Conservation (phyloP, 2,797 vertebrate genomes). For the Rousettus madagascariensis region DNA sequence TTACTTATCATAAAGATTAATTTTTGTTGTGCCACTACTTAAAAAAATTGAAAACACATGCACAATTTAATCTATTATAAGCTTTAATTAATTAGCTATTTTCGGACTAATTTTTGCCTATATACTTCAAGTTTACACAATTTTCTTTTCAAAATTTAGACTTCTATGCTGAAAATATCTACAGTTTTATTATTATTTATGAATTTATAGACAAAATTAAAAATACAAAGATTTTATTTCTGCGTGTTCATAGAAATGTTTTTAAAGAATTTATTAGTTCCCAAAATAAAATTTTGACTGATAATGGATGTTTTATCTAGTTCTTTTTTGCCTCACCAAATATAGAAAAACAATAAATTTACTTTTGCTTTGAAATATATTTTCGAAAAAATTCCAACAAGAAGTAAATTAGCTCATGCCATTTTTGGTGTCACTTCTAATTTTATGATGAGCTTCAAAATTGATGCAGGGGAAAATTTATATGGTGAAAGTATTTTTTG, state of each 20-base stretch:
- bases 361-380: constrained; percentile 47
- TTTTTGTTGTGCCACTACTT: not conserved
- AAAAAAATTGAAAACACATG: not conserved
- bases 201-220: not conserved
- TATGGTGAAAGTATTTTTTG: constrained; percentile 46
- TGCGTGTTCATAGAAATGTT: not conserved
- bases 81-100: not conserved
- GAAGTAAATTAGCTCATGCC: constrained; percentile 37
- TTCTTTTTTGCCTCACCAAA: no score
- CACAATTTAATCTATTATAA: not conserved
- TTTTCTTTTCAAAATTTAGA: not conserved
- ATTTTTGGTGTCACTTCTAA: not conserved
- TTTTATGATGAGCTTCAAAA: constrained; percentile 38
- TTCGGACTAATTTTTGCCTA: not conserved
- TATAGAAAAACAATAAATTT: constrained; percentile 24
- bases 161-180: not conserved
- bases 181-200: not conserved
- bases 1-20: not conserved
- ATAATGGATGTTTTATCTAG: not conserved
- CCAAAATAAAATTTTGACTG: not conserved
- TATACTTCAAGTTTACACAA: not conserved
- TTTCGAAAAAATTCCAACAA: constrained; percentile 52
- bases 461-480: not conserved
- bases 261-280: not conserved
- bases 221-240: no score